A percentile compares a stretch with the other conserved stretches of the same genome.
Conservation (phyloP, 2,888 invertebrate genomes). For the Drosophila maculinotata region DNA sequence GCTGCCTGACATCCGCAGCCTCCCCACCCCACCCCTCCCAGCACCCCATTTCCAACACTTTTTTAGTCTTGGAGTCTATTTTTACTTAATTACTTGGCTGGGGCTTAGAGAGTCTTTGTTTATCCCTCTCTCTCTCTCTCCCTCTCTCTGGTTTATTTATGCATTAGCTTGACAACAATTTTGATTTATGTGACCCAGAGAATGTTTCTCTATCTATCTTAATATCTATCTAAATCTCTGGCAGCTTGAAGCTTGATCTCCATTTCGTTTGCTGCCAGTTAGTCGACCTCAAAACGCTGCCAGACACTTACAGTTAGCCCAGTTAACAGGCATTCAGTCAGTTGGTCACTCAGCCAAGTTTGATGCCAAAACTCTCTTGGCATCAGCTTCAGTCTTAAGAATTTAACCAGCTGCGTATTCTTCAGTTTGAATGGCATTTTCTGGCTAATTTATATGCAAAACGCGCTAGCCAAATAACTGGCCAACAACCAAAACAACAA, state of each 20-base stretch:
- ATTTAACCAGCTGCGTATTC: conserved; percentile 38
- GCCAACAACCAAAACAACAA: conserved; percentile 29
- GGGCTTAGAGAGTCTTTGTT: conserved; percentile 36
- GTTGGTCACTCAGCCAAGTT: conserved; percentile 15
- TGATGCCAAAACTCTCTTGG: conserved; percentile 20
- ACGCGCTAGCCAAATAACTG: conserved; percentile 63
- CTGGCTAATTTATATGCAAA: conserved; percentile 77
- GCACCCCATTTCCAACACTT: conserved; percentile 22
- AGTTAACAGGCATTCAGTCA: conserved; percentile 53
- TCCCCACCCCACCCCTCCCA: not conserved
- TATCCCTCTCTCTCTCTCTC: not conserved
- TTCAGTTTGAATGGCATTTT: conserved; percentile 61
- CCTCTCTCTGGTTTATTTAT: conserved; percentile 29
- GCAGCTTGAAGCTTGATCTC: conserved; percentile 43
- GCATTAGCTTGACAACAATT: conserved; percentile 49
- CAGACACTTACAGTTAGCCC: conserved; percentile 66
- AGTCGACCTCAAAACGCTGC: conserved; percentile 66
- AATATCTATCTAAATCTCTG: conserved; percentile 4
- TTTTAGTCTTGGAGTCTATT: conserved; percentile 53
- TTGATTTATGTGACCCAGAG: conserved; percentile 38
- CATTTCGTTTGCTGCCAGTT: conserved; percentile 70
- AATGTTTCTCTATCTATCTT: not conserved
- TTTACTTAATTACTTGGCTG: conserved; percentile 70
- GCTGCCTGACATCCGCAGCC: conserved; percentile 30
- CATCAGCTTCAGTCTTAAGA: conserved; percentile 28